These are phyloP conservation scores for Popillia japonica DNA, from an alignment of 1,140 invertebrate genomes.

Conservation along the genomic window DNA sequence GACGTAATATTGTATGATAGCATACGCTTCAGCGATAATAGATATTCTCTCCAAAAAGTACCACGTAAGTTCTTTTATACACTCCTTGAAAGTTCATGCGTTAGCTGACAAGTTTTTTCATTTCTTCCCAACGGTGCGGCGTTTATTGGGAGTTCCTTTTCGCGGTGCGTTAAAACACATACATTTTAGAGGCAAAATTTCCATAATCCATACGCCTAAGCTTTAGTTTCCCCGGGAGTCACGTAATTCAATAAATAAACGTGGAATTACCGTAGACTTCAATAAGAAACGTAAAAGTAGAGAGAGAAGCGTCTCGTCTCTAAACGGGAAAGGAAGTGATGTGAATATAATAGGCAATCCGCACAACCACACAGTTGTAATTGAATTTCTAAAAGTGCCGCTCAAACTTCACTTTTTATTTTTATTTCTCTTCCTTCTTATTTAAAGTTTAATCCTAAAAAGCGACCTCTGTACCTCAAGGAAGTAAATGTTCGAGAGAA, in stretches of 20 bases:
- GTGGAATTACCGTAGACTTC: constrained; percentile 9
- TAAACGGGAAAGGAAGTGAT: constrained; percentile 1
- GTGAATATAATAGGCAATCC: constrained; percentile 3
- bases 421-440: background rate
- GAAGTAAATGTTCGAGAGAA: too few species aligned
- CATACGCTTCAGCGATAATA: too few species aligned
- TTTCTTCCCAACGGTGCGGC: background rate
- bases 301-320: background rate
- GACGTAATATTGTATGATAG: too few species aligned
- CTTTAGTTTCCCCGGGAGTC: background rate
- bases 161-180: background rate
- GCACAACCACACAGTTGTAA: background rate
- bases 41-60: too few species aligned
- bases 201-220: background rate
- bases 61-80: too few species aligned
- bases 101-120: background rate
- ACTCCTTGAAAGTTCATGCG: background rate
- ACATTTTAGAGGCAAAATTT: background rate
- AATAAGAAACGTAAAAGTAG: background rate
- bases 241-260: constrained; percentile 7
- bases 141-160: background rate
- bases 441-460: constrained; percentile 12
- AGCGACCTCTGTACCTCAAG: background rate
- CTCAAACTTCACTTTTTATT: background rate
- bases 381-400: constrained; percentile 5